phyloP scores from a whole-genome alignment of 2,797 vertebrate genomes.

The Aldrovandia affinis region DNA sequence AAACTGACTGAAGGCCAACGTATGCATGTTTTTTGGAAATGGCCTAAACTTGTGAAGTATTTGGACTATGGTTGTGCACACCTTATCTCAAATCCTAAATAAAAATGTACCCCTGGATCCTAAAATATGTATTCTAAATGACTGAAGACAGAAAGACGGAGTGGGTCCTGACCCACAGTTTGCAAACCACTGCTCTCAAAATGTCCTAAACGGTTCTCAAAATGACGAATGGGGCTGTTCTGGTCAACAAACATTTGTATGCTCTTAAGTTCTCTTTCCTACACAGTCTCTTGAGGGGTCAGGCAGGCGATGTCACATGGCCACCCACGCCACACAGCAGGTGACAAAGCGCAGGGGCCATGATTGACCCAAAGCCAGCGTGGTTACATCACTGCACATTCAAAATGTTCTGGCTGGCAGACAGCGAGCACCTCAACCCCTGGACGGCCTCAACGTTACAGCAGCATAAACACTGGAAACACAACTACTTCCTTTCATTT shows the following conservation, averaged over 20 bases:
- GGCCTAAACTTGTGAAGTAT: too few relatives aligned
- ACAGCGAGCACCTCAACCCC: background rate
- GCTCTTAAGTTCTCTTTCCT: background rate
- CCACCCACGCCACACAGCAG: conserved; percentile 56
- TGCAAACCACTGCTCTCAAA: too few relatives aligned
- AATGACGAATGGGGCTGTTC: background rate
- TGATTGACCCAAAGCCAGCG: conserved; percentile 20
- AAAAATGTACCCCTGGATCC: too few relatives aligned
- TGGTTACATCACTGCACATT: background rate
- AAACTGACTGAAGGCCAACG: too few relatives aligned
- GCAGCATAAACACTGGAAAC: conserved; percentile 3
- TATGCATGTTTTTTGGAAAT: too few relatives aligned
- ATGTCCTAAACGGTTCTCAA: too few relatives aligned
- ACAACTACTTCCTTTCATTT: background rate
- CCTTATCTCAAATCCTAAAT: too few relatives aligned
- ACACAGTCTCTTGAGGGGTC: background rate
- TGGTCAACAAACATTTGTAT: background rate
- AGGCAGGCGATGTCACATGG: conserved; percentile 51
- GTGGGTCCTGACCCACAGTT: too few relatives aligned
- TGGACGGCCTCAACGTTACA: background rate
- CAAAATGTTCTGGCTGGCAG: background rate
- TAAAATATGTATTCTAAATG: too few relatives aligned
- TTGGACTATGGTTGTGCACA: too few relatives aligned
- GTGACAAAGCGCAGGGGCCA: conserved; percentile 55
- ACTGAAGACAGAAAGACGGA: too few relatives aligned